Conservation (phyloP, 2,797 vertebrate species). For the Pagetopsis macropterus region DNA sequence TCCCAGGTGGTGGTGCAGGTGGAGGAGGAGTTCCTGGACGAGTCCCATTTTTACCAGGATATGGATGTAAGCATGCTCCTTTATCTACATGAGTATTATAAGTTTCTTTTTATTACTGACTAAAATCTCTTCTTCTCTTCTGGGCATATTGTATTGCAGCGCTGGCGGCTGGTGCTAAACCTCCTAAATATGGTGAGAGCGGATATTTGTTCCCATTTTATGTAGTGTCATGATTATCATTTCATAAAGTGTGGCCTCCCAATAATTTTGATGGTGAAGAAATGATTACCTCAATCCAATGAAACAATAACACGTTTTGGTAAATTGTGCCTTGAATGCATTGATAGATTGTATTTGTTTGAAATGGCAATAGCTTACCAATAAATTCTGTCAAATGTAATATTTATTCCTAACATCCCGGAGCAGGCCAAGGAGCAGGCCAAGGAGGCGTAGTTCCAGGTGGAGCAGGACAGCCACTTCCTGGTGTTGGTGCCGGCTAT, state of each 20-base stretch:
- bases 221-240: not conserved
- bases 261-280: not conserved
- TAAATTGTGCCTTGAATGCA: not conserved
- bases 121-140: constrained; percentile 7
- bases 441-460: constrained; percentile 50
- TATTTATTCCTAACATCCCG: not conserved
- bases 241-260: not conserved
- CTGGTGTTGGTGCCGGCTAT: constrained; percentile 48
- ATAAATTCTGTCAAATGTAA: not conserved
- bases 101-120: not conserved
- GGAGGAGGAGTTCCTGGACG: constrained; percentile 54
- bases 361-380: not conserved
- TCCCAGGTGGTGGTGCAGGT: constrained; percentile 48
- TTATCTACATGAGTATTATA: not conserved
- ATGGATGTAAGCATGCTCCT: constrained; percentile 64
- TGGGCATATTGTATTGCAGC: constrained; percentile 51
- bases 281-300: not conserved
- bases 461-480: constrained; percentile 51
- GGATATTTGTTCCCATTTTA: not conserved
- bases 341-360: not conserved
- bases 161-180: constrained; percentile 61
- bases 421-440: constrained; percentile 21
- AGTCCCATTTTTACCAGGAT: constrained; percentile 64
- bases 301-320: not conserved
- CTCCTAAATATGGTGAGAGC: constrained; percentile 73